phyloP scores from a whole-genome alignment of 2,888 invertebrate species.

The Tachystola acroxantha region DNA sequence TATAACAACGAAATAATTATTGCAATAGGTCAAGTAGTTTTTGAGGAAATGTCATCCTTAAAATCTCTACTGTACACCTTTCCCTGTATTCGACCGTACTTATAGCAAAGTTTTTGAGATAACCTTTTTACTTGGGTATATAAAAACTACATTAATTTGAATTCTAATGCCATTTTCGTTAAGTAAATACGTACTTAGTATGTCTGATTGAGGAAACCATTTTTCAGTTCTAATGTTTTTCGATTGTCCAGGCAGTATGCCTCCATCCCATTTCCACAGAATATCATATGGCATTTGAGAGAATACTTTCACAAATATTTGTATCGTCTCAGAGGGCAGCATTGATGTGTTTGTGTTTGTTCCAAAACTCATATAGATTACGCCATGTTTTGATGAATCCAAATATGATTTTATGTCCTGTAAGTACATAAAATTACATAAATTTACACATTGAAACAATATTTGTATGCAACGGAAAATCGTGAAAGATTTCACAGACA shows the following conservation, averaged over 20 bases:
- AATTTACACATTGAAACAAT: too few species aligned
- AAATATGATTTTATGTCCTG: slow-evolving; percentile 49
- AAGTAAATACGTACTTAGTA: slow-evolving; percentile 29
- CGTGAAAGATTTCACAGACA: too few species aligned
- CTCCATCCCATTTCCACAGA: slow-evolving; percentile 52
- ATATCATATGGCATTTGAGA: slow-evolving; percentile 51
- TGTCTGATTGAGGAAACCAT: slow-evolving; percentile 52
- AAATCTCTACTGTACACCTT: too few species aligned
- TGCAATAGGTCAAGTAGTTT: too few species aligned
- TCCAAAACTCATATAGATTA: slow-evolving; percentile 63
- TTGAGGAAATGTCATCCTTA: too few species aligned
- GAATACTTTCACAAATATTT: slow-evolving; percentile 41
- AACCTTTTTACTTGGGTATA: too few species aligned
- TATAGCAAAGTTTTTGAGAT: too few species aligned
- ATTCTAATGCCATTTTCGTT: neutral
- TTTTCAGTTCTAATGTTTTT: slow-evolving; percentile 47
- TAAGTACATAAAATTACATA: too few species aligned
- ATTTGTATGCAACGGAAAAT: too few species aligned
- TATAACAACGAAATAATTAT: too few species aligned
- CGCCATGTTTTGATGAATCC: slow-evolving; percentile 49
- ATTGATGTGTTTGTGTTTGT: slow-evolving; percentile 35
- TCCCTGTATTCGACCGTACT: too few species aligned
- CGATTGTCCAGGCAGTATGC: slow-evolving; percentile 28
- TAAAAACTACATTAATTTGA: too few species aligned
- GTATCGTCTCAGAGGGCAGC: slow-evolving; percentile 38